Evolutionary conservation across 2,113 vertebrate genomes (phyloP), one percentile per base, ranked within the genome.

Genomic region (Herpetotheres cachinnans): DNA sequence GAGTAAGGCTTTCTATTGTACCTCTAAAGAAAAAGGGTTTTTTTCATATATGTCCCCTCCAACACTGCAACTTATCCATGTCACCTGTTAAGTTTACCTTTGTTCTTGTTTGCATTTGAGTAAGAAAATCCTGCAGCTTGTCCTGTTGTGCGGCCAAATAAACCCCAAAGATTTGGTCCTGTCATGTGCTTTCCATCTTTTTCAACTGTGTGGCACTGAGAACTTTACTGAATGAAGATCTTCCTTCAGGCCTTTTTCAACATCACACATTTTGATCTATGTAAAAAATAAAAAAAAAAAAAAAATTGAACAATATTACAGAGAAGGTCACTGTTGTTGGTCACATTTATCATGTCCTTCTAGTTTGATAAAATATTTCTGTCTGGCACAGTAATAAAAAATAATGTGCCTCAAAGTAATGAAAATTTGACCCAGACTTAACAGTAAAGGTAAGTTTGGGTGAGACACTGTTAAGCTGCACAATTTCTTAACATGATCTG

Each of bases 21-120:
- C 5, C 13, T 49, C 38, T 44, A 59, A 82, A 84, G 46, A 71
- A 77, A 65, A 59, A 16, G 0, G 2, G 2, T 8, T 6, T 30
- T 47, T 67, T 67, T 8, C 1, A 50, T 84, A 1, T 55, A 18
- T 29, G 25, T 73, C 6, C 6, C 10, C 8, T n/a, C 47, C 50
- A 79, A 62, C 44, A 61, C 27, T 67, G 34, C 25, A 66, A 25
- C 27, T 49, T 34, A 44, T 46, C 47, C 25, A 46, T 27, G 27
- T 24, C 47, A 55, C 15, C 20, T 40, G 9, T 63, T 93, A 44
- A 16, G 54, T 96, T 96, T 98, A 98, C 98, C 97, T 98, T 99
- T 99, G 93, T 95, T 98, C 97, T 99, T 98, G 95, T 99, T 99
- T 83, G 98, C 98, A 32, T 98, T 97, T 1, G 98, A 98, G 61